phyloP scores from a whole-genome alignment of 2,888 invertebrate species.

The Pimpla rufipes region DNA sequence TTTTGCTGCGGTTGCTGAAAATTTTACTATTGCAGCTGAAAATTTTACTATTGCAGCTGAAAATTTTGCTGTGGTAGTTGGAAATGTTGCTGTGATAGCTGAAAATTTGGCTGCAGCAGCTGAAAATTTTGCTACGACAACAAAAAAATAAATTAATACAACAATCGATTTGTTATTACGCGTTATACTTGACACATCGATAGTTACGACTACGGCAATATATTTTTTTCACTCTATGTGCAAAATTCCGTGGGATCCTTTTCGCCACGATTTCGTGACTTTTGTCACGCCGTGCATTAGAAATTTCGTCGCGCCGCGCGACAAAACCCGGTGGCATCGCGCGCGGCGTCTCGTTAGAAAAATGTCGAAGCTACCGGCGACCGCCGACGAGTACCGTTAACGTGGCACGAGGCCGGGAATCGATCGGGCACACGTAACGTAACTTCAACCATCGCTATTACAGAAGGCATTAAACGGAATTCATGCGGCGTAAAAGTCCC shows the following conservation, averaged over 20 bases:
- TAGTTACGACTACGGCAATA: not conserved
- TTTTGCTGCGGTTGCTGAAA: too few relatives aligned
- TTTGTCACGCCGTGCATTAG: conserved; percentile 15
- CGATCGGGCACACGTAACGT: conserved; percentile 32
- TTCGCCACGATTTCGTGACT: conserved; percentile 30
- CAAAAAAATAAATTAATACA: too few relatives aligned
- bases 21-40: too few relatives aligned
- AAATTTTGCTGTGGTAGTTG: too few relatives aligned
- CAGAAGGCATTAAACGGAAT: conserved; percentile 1
- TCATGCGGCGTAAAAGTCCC: not conserved
- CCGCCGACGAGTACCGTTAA: conserved; percentile 23
- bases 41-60: too few relatives aligned
- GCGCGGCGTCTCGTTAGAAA: conserved; percentile 36
- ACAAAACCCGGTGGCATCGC: not conserved
- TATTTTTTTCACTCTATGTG: not conserved
- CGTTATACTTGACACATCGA: too few relatives aligned
- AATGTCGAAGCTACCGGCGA: conserved; percentile 25
- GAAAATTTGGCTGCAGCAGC: too few relatives aligned
- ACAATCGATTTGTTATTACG: too few relatives aligned
- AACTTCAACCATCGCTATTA: not conserved
- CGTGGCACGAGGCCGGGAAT: not conserved
- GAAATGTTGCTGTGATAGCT: too few relatives aligned
- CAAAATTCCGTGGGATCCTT: not conserved
- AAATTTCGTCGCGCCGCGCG: conserved; percentile 22
- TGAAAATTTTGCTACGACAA: too few relatives aligned